Evolutionary conservation across 2,797 vertebrate genomes (phyloP), one percentile per base, ranked within the genome.

Genomic region (Trichosurus vulpecula): DNA sequence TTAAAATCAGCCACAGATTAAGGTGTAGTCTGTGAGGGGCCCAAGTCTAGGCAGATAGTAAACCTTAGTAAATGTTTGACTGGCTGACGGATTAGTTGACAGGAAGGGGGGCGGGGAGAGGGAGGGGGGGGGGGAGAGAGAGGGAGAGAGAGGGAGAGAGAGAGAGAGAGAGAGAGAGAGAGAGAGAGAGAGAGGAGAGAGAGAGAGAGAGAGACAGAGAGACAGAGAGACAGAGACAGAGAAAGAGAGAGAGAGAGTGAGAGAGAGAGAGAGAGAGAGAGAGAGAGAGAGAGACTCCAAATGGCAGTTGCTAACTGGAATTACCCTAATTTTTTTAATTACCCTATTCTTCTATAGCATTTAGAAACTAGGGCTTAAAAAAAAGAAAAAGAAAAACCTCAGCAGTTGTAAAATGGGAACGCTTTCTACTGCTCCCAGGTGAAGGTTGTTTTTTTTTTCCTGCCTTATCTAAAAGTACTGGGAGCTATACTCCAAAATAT

Each of bases 61-160:
- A n/a, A 10, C 9, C 9, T 51, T 51, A 47, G 41, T 87, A 51
- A 47, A 51, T 27, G 74, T 81, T 22, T 81, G 22, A 11, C 22
- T 10, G 22, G 66, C 4, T 61, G 30, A n/a, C n/a, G 6, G 30
- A 41, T 74, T n/a, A 74, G 8, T 41, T 41, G 74, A 25, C 2
- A 11, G 74, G 4, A 4, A 19, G 56, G 0, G 27, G 29, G 55
- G 0, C 55, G 9, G 0, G 6, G 25, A 29, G 55, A 25, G 25
- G 4, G 54, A 25, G 35, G 6, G 31, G 19, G 35, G 66, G 0
- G 22, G 61, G 22, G 31, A 19, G 31, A 66, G 3, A 22, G 16
- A 8, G 12, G n/a, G 61, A n/a, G 0, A 41, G 35, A 8, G 31
- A n/a, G 61, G n/a, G 0, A 41, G 35, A 8, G 35, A 8, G n/a